A percentile compares a stretch with the other conserved stretches of the same genome.
These are phyloP conservation scores for Scelioninae gen. 1 DNA, from an alignment of 2,888 invertebrate species.

Conservation along the genomic window DNA sequence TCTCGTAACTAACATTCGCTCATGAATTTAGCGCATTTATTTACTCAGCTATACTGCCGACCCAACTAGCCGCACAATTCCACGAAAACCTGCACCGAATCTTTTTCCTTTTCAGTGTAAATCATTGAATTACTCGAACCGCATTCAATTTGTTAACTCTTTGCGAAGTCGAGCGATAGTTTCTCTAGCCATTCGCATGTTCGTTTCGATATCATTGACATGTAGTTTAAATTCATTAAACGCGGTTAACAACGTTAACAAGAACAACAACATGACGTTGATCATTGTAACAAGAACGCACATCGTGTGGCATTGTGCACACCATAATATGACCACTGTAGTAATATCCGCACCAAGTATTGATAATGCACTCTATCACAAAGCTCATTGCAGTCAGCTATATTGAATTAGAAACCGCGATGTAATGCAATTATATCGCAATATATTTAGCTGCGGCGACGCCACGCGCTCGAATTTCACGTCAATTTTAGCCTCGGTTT, in stretches of 20 bases:
- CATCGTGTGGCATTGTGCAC: not conserved
- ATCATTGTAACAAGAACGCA: slow-evolving; percentile 44
- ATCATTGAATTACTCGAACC: no score
- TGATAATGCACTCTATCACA: slow-evolving; percentile 49
- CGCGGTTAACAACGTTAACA: slow-evolving; percentile 45
- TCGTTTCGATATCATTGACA: slow-evolving; percentile 30
- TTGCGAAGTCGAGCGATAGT: not conserved
- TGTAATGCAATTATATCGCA: slow-evolving; percentile 54
- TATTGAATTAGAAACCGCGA: slow-evolving; percentile 51
- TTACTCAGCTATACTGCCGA: no score
- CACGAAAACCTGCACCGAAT: no score
- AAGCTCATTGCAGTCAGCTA: slow-evolving; percentile 42
- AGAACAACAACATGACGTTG: slow-evolving; percentile 28
- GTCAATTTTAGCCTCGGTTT: slow-evolving; percentile 7
- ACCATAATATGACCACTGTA: slow-evolving; percentile 38
- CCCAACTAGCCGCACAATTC: no score
- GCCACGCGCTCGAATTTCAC: slow-evolving; percentile 23
- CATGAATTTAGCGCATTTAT: no score
- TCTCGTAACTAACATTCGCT: no score
- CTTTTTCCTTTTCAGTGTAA: no score
- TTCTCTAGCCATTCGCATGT: slow-evolving; percentile 5
- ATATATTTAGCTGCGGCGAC: slow-evolving; percentile 42
- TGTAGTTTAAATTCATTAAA: slow-evolving; percentile 43
- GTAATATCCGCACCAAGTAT: slow-evolving; percentile 30
- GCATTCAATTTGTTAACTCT: slow-evolving; percentile 9